Base-by-base conservation (phyloP, 2,797 vertebrate species). In the Micromesistius poutassou region DNA sequence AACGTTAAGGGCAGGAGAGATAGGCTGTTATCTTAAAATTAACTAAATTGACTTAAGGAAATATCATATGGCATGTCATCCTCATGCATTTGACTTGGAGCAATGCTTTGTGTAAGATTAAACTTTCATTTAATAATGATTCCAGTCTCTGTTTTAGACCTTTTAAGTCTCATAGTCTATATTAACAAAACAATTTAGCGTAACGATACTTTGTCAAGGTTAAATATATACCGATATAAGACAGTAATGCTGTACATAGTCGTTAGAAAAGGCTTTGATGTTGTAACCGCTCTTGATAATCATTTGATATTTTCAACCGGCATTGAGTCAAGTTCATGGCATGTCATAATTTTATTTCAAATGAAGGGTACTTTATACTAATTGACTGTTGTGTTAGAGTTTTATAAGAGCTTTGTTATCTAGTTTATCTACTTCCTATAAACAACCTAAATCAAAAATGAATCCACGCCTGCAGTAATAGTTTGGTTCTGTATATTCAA, bases 291-390 rank as follows among this genome's bases (percentile, higher is more conserved):
- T 73, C 4, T 2, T 75, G 25, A 74, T 74, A 78, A 72, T 42
- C 25, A n/a, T 5, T 3, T 30, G 35, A 14, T 75, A 84, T 83
- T 87, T 84, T 85, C 78, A 83, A 62, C 13, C 70, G 70, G 76
- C 66, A 28, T 4, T 62, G 25, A 73, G 80, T 76, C 75, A 76
- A 79, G 71, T 50, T 68, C n/a, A 30, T 73, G 38, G 30, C 73
- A 35, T 77, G 75, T 77, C 77, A 71, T 80, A 42, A 50, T 74
- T 46, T 14, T 1, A 6, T 36, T 36, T 35, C 25, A 35, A 5
- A 55, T 78, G n/a, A 38, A 33, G 22, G 55, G n/a, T 62, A 8
- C 6, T n/a, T 50, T 62, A 7, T n/a, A n/a, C 8, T 8, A 7
- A 25, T n/a, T 13, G 4, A 50, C 19, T 50, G 46, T 16, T 2